Percentiles rank a stretch among this genome's conserved stretches.
Evolutionary conservation across 2,113 vertebrate species (phyloP).

Genomic region (Sylvilagus bachmani): DNA sequence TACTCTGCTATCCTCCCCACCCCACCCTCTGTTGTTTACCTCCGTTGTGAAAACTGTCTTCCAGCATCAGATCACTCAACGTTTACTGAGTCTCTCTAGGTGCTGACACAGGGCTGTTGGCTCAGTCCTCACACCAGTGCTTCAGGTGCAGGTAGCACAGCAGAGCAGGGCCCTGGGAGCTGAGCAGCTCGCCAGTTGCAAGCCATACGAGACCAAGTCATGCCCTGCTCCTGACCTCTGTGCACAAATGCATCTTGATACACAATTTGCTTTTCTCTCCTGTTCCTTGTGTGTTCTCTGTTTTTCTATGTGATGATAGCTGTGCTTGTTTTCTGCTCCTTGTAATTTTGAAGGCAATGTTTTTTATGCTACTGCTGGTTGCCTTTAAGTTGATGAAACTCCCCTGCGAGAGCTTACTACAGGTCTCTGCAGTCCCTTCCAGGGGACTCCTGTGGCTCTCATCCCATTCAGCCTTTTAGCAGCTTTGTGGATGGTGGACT

Average conservation of each 20-base stretch:
- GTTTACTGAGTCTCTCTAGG: accelerated
- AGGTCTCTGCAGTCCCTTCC: neutral
- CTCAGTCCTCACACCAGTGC: neutral
- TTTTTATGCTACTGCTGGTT: neutral
- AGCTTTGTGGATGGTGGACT: neutral
- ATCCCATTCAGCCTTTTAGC: too few species aligned
- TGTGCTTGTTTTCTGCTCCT: neutral
- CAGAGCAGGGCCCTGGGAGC: too few species aligned
- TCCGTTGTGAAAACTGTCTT: neutral
- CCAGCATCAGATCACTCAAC: neutral
- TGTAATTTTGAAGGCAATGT: neutral
- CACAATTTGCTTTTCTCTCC: neutral
- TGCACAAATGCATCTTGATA: neutral
- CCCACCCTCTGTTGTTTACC: neutral
- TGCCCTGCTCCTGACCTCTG: neutral
- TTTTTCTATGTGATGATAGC: neutral
- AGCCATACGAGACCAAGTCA: accelerated
- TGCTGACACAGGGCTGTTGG: accelerated
- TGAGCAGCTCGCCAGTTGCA: neutral
- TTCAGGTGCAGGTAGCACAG: too few species aligned
- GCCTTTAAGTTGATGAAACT: neutral
- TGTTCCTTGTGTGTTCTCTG: neutral
- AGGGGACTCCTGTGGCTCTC: neutral
- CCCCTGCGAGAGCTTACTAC: neutral
- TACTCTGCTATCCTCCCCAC: too few species aligned